These are phyloP conservation scores for Cebidichthys violaceus DNA, from an alignment of 2,113 vertebrate species.

Conservation along the genomic window DNA sequence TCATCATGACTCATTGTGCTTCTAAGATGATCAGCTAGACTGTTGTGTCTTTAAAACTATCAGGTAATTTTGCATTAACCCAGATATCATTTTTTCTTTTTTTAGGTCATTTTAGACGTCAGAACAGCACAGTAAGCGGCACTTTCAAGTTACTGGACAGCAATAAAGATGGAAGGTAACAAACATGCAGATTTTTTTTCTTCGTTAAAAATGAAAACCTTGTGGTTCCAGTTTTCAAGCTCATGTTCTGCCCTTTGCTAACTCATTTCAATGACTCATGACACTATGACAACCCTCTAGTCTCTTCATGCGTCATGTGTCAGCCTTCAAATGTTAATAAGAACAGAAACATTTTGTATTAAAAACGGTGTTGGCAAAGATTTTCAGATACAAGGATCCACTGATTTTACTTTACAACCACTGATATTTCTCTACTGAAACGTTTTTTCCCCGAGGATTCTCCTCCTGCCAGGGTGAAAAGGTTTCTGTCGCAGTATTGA, in stretches of 20 bases:
- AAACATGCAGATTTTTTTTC: neutral
- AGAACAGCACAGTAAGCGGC: slow-evolving; percentile 46
- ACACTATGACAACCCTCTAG: neutral
- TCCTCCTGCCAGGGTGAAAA: slow-evolving; percentile 44
- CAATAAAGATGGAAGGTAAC: slow-evolving; percentile 78
- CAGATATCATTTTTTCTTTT: slow-evolving; percentile 14
- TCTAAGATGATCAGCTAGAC: neutral
- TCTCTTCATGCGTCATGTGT: neutral
- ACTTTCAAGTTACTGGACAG: slow-evolving; percentile 75
- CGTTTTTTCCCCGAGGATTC: neutral
- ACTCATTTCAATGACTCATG: neutral
- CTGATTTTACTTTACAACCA: neutral
- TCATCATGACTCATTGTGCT: slow-evolving; percentile 7
- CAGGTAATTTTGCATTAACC: slow-evolving; percentile 24
- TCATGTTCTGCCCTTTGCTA: neutral
- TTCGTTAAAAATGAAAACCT: neutral
- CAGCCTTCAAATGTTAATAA: neutral
- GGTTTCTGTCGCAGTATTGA: slow-evolving; percentile 48
- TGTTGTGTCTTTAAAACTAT: slow-evolving; percentile 13
- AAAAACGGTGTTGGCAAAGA: neutral
- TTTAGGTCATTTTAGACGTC: slow-evolving; percentile 52
- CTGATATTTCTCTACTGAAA: slow-evolving; percentile 41
- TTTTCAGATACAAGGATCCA: slow-evolving; percentile 11
- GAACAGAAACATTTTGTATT: neutral
- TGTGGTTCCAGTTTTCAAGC: neutral